Percentiles rank a stretch among this genome's conserved stretches.
Conservation (phyloP, 1,140 invertebrate genomes). For the Cydia splendana region DNA sequence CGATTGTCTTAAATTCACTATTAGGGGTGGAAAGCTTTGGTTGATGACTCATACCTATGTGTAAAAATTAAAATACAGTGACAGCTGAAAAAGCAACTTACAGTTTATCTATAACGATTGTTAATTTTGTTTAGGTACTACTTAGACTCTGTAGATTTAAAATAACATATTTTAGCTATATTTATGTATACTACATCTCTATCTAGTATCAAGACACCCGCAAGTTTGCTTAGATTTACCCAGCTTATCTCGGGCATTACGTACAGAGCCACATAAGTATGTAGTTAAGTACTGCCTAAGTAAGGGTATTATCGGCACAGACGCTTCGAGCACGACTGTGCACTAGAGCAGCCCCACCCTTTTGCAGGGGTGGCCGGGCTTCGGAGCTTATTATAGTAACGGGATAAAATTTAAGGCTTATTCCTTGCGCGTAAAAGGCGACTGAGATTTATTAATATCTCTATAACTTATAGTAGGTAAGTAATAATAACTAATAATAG, state of each 20-base stretch:
- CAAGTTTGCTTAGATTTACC: neutral
- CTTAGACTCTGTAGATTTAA: neutral
- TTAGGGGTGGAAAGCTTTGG: too few species aligned
- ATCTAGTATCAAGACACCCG: neutral
- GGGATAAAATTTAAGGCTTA: neutral
- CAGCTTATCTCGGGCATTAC: neutral
- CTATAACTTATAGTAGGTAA: too few species aligned
- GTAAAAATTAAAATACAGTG: too few species aligned
- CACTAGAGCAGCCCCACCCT: neutral
- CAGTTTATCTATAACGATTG: too few species aligned
- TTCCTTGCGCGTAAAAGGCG: neutral
- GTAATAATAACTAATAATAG: too few species aligned
- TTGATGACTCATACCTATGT: too few species aligned
- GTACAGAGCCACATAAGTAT: conserved; percentile 2
- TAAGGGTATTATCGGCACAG: conserved; percentile 16
- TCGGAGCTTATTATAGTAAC: conserved; percentile 10
- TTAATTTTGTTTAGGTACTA: too few species aligned
- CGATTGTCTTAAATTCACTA: too few species aligned
- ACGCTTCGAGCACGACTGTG: neutral
- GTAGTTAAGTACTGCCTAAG: neutral
- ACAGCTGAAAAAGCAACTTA: too few species aligned
- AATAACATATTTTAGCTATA: neutral
- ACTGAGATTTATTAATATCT: neutral
- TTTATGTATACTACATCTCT: too few species aligned
- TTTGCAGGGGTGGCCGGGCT: conserved; percentile 14